A percentile compares a stretch with the other conserved stretches of the same genome.
Conservation (phyloP, 2,113 vertebrate species). For the Kryptolebias marmoratus region DNA sequence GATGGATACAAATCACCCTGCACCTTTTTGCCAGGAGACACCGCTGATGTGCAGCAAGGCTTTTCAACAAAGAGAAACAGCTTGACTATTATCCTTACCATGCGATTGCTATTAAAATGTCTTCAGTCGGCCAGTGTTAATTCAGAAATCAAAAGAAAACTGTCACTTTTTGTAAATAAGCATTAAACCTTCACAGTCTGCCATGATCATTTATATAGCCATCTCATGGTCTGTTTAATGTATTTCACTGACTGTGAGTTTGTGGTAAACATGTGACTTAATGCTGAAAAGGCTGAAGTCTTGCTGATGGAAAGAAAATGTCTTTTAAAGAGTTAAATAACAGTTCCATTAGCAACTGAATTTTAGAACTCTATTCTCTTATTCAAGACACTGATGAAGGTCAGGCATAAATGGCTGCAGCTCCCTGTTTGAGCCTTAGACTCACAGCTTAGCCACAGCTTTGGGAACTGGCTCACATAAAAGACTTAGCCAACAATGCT, state of each 20-base stretch:
- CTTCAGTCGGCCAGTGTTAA: not conserved
- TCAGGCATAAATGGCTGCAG: conserved; percentile 68
- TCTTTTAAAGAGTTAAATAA: conserved; percentile 65
- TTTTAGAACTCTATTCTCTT: conserved; percentile 43
- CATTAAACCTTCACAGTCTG: not conserved
- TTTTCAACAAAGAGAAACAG: not conserved
- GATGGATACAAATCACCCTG: not conserved
- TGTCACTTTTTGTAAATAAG: not conserved
- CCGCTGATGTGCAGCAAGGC: not conserved
- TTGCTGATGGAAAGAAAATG: conserved; percentile 23
- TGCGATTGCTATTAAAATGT: not conserved
- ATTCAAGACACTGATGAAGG: conserved; percentile 73
- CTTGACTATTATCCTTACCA: not conserved
- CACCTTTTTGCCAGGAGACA: not conserved
- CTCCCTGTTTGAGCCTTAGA: conserved; percentile 50
- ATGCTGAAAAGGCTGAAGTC: conserved; percentile 17
- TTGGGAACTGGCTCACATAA: conserved; percentile 60
- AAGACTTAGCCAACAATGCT: conserved; percentile 67
- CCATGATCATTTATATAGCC: not conserved
- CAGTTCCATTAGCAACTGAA: conserved; percentile 47
- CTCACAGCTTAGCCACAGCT: conserved; percentile 59
- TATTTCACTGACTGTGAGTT: not conserved
- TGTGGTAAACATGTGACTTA: not conserved
- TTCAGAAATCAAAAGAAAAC: conserved; percentile 1
- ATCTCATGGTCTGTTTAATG: conserved; percentile 1